phyloP scores from a whole-genome alignment of 2,113 vertebrate species.

The Ifrita kowaldi region DNA sequence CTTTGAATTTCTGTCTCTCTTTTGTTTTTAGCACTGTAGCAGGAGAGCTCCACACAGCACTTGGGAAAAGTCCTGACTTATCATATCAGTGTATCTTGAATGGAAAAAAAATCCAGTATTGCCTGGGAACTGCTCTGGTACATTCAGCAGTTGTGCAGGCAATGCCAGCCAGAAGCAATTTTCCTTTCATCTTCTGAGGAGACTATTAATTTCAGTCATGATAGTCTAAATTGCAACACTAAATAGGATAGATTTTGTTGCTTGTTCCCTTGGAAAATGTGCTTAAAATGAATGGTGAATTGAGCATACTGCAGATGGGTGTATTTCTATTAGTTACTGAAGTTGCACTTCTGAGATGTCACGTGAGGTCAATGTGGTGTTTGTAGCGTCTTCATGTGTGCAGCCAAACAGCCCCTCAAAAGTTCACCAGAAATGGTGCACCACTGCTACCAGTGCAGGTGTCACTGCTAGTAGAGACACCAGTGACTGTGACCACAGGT shows the following conservation, averaged over 20 bases:
- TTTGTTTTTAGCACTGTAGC: not conserved
- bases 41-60: fast-evolving
- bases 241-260: not conserved
- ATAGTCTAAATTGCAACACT: not conserved
- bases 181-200: not conserved
- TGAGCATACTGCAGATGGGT: not conserved
- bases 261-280: not conserved
- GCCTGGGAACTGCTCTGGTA: not conserved
- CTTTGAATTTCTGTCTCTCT: not conserved
- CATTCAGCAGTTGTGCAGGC: not conserved
- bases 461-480: not conserved
- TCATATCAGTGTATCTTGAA: not conserved
- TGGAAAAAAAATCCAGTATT: not conserved
- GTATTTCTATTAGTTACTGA: not conserved
- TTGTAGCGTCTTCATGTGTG: fast-evolving
- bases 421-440: not conserved
- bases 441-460: not conserved
- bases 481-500: not conserved
- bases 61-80: not conserved
- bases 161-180: not conserved
- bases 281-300: not conserved
- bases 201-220: not conserved
- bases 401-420: not conserved
- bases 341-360: not conserved
- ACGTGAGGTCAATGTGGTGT: not conserved